A percentile compares a stretch with the other conserved stretches of the same genome.
phyloP scores from a whole-genome alignment of 2,888 invertebrate species.

The Tiphia femorata region DNA sequence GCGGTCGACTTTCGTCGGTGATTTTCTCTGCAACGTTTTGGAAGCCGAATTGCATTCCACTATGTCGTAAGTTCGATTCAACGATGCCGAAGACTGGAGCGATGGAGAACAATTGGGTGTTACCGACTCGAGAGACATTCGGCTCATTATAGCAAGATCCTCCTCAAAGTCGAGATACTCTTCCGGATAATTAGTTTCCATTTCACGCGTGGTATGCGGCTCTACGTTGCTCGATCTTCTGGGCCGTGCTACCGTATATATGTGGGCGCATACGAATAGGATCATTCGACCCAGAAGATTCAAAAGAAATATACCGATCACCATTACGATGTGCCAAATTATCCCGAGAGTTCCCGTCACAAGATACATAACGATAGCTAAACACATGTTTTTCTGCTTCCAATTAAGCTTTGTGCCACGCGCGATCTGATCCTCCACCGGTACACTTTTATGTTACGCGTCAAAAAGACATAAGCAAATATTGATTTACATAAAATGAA shows the following conservation, averaged over 20 bases:
- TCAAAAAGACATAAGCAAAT: too few relatives aligned
- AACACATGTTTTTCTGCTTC: too few relatives aligned
- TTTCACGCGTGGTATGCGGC: neutral
- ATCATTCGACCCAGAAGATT: conserved; percentile 37
- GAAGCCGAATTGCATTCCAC: too few relatives aligned
- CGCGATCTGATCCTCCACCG: too few relatives aligned
- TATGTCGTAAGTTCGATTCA: too few relatives aligned
- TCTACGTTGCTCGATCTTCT: neutral
- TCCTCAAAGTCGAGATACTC: conserved; percentile 45
- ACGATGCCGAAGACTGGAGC: too few relatives aligned
- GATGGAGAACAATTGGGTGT: too few relatives aligned
- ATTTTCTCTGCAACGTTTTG: too few relatives aligned
- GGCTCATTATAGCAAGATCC: conserved; percentile 45
- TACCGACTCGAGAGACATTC: conserved; percentile 49
- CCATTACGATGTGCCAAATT: conserved; percentile 33
- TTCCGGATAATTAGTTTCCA: conserved; percentile 52
- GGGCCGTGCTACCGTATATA: conserved; percentile 35
- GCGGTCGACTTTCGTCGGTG: too few relatives aligned
- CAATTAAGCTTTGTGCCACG: too few relatives aligned
- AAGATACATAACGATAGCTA: conserved; percentile 46
- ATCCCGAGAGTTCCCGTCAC: conserved; percentile 39
- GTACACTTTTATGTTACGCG: too few relatives aligned
- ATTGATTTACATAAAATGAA: too few relatives aligned
- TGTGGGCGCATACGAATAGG: conserved; percentile 38
- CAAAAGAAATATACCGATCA: conserved; percentile 38